Conservation (phyloP, 2,113 vertebrate genomes). For the Edolisoma coerulescens region DNA sequence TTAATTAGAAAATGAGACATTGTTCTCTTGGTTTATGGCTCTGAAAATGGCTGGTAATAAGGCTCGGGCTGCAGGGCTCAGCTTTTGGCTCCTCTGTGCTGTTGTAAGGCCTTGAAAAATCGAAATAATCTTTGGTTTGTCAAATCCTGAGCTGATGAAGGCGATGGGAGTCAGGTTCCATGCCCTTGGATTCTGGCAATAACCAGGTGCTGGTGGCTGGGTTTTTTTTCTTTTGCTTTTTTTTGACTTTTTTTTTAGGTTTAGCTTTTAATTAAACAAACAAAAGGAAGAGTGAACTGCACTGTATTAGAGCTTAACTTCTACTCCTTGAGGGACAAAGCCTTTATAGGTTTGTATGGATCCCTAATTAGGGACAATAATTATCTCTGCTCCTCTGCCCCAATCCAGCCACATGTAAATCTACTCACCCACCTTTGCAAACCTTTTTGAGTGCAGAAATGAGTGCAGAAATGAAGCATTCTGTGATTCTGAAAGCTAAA, state of each 20-base stretch:
- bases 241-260: background rate
- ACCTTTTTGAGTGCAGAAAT: background rate
- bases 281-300: background rate
- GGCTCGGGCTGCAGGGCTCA: background rate
- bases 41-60: background rate
- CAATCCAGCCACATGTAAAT: fast-evolving
- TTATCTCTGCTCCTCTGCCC: background rate
- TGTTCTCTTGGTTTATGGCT: background rate
- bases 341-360: background rate
- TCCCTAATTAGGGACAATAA: background rate
- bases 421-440: background rate
- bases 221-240: background rate
- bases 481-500: background rate
- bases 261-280: background rate
- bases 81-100: background rate
- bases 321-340: background rate
- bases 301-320: background rate
- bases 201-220: background rate
- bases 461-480: background rate
- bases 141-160: background rate
- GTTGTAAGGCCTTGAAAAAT: background rate
- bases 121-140: background rate
- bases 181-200: background rate
- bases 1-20: slow-evolving; percentile 32
- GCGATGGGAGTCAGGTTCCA: background rate